phyloP scores from a whole-genome alignment of 2,113 vertebrate species.

The Esox niger region DNA sequence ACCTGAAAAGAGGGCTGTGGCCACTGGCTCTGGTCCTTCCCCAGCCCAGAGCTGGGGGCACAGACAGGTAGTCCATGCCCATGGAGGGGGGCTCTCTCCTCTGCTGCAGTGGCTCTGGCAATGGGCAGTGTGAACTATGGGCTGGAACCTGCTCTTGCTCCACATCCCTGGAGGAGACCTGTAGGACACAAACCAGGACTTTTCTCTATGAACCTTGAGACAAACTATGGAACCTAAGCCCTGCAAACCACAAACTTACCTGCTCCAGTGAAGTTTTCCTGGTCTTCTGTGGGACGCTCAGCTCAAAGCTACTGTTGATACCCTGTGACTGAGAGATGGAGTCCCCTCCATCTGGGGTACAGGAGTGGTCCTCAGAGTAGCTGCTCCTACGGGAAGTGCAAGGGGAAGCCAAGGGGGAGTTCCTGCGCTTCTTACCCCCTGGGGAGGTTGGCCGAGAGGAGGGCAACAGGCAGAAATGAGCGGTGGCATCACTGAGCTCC shows the following conservation, averaged over 20 bases:
- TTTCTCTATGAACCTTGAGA: not conserved
- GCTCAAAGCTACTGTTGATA: conserved; percentile 62
- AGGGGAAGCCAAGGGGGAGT: conserved; percentile 75
- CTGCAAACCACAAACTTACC: conserved; percentile 56
- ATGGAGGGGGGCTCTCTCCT: conserved; percentile 62
- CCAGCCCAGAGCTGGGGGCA: conserved; percentile 87
- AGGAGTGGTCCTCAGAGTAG: conserved; percentile 79
- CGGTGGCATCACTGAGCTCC: conserved; percentile 80
- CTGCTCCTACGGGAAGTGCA: conserved; percentile 81
- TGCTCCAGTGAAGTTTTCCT: conserved; percentile 87
- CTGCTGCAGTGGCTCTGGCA: conserved; percentile 64
- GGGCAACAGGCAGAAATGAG: conserved; percentile 79
- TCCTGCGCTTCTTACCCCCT: conserved; percentile 85
- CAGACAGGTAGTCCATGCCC: conserved; percentile 90
- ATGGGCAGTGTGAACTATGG: conserved; percentile 53
- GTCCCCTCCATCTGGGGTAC: conserved; percentile 55
- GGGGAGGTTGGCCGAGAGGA: conserved; percentile 83
- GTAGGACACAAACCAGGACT: not conserved
- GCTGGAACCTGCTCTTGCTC: conserved; percentile 74
- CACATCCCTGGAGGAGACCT: conserved; percentile 73
- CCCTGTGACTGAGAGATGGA: conserved; percentile 60
- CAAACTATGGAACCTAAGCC: not conserved
- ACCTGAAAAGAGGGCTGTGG: conserved; percentile 91
- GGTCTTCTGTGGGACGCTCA: conserved; percentile 87
- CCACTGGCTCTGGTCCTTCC: conserved; percentile 84